These are phyloP conservation scores for Danio choprae DNA, from an alignment of 2,797 vertebrate species.

Conservation along the genomic window DNA sequence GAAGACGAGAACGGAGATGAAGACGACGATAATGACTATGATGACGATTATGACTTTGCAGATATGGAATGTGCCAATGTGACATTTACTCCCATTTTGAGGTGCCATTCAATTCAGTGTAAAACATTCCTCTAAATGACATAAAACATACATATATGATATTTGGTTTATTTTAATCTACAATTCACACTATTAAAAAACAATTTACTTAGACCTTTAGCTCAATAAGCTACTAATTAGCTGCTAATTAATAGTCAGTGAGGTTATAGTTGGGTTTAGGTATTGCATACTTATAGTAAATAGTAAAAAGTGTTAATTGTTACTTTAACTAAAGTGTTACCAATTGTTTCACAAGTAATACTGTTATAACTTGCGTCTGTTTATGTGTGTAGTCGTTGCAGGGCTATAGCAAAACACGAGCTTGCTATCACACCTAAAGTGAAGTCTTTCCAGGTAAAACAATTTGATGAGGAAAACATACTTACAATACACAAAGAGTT, in stretches of 20 bases:
- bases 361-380: slow-evolving; percentile 12
- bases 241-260: too few species aligned
- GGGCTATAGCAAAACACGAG: slow-evolving; percentile 72
- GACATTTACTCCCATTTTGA: slow-evolving; percentile 87
- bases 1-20: slow-evolving; percentile 74
- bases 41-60: slow-evolving; percentile 82
- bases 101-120: slow-evolving; percentile 67
- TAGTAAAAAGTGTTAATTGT: too few species aligned
- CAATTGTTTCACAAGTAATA: not conserved
- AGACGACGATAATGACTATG: slow-evolving; percentile 77
- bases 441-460: slow-evolving; percentile 88
- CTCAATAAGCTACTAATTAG: too few species aligned
- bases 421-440: slow-evolving; percentile 74
- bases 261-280: too few species aligned
- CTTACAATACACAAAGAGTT: not conserved
- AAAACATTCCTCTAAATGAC: not conserved
- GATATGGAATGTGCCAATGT: slow-evolving; percentile 81
- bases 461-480: not conserved
- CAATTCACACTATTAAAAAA: too few species aligned
- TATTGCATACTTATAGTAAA: too few species aligned
- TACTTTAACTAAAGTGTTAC: too few species aligned
- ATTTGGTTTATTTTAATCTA: too few species aligned
- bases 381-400: slow-evolving; percentile 76
- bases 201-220: too few species aligned
- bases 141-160: not conserved